phyloP scores from a whole-genome alignment of 1,140 invertebrate species.

The Drosophila arizonae region DNA sequence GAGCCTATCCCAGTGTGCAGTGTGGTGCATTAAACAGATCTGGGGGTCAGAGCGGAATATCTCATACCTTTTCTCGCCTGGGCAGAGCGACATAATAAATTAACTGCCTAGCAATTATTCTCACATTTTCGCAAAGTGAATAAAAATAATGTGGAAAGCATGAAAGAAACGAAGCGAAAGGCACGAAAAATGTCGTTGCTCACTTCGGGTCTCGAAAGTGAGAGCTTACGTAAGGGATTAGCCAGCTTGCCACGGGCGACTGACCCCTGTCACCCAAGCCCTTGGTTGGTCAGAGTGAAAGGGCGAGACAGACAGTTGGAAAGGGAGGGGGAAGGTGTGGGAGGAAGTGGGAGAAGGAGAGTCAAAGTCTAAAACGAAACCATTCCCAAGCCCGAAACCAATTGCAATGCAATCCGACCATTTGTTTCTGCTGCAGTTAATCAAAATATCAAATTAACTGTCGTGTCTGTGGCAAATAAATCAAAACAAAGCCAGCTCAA shows the following conservation, averaged over 20 bases:
- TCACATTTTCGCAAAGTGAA: constrained; percentile 77
- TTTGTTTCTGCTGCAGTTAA: constrained; percentile 68
- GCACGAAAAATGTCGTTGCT: constrained; percentile 21
- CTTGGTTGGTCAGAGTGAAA: constrained; percentile 2
- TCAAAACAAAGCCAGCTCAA: constrained; percentile 70
- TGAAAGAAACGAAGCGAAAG: constrained; percentile 24
- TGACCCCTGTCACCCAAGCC: constrained; percentile 43
- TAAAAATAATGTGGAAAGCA: constrained; percentile 66
- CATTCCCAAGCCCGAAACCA: constrained; percentile 3
- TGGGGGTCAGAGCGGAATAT: constrained; percentile 19
- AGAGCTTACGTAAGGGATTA: constrained; percentile 61
- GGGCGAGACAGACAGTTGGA: too few species aligned
- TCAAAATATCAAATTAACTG: constrained; percentile 83
- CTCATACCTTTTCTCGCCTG: constrained; percentile 59
- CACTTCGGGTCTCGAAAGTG: constrained; percentile 42
- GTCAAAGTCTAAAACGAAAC: constrained; percentile 3
- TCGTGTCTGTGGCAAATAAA: constrained; percentile 82
- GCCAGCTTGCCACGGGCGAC: constrained; percentile 39
- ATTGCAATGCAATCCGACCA: constrained; percentile 8
- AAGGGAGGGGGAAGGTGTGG: too few species aligned
- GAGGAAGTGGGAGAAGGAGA: too few species aligned
- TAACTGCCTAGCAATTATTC: constrained; percentile 77
- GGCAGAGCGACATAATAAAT: constrained; percentile 74
- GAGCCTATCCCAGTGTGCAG: constrained; percentile 19
- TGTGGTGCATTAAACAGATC: constrained; percentile 19